These are phyloP conservation scores for Scaptodrosophila lebanonensis DNA, from an alignment of 1,140 invertebrate species.

Conservation along the genomic window DNA sequence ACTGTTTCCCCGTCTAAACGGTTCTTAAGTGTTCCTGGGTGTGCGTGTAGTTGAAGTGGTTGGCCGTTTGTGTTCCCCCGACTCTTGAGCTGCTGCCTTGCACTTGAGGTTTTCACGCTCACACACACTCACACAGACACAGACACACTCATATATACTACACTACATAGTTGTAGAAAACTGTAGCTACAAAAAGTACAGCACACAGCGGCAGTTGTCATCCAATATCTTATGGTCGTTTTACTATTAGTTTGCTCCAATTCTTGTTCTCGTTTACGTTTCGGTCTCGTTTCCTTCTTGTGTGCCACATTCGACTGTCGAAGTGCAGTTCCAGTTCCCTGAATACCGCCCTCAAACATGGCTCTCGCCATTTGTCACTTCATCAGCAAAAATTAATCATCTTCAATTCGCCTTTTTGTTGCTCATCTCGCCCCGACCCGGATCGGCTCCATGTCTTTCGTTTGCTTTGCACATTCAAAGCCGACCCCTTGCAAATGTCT, in stretches of 20 bases:
- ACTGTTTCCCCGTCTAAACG: constrained; percentile 16
- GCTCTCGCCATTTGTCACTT: constrained; percentile 66
- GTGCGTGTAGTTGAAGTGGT: constrained; percentile 56
- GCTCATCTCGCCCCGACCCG: too few species aligned
- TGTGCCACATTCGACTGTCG: neutral
- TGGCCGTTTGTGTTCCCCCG: constrained; percentile 44
- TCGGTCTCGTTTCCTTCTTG: too few species aligned
- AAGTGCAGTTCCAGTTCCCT: constrained; percentile 77
- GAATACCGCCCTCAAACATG: constrained; percentile 34
- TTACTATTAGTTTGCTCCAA: constrained; percentile 30
- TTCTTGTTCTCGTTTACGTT: constrained; percentile 2
- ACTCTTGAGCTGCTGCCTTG: constrained; percentile 46
- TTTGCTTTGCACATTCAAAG: constrained; percentile 75
- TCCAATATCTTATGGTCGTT: constrained; percentile 16
- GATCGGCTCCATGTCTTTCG: neutral
- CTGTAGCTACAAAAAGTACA: too few species aligned
- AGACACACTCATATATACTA: too few species aligned
- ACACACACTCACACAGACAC: too few species aligned
- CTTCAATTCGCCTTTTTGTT: constrained; percentile 78
- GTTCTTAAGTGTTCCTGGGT: constrained; percentile 1
- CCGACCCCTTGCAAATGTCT: constrained; percentile 50
- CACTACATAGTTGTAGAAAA: too few species aligned
- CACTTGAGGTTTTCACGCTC: constrained; percentile 47
- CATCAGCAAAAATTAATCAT: constrained; percentile 61
- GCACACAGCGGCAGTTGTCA: too few species aligned